A percentile compares a stretch with the other conserved stretches of the same genome.
These are phyloP conservation scores for Drosophila rellima DNA, from an alignment of 2,888 invertebrate species.

Conservation along the genomic window DNA sequence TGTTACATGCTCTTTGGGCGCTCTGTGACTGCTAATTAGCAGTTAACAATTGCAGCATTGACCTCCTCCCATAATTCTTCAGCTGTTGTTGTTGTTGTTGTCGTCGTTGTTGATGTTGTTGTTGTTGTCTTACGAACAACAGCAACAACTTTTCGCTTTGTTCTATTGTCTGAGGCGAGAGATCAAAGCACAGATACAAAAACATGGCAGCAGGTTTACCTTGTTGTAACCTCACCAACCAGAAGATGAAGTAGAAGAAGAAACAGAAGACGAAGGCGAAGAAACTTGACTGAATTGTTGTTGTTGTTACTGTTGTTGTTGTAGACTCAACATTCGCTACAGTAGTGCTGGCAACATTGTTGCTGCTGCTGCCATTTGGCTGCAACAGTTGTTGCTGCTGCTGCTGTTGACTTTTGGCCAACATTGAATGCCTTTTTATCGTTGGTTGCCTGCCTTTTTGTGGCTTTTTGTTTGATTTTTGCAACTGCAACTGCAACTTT, in stretches of 20 bases:
- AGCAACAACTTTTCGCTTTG: conserved; percentile 70
- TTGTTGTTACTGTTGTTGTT: conserved; percentile 42
- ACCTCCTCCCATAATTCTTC: conserved; percentile 75
- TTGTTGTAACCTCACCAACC: conserved; percentile 73
- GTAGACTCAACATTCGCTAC: conserved; percentile 28
- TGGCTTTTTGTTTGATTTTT: conserved; percentile 73
- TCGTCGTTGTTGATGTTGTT: conserved; percentile 17
- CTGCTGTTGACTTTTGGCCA: conserved; percentile 66
- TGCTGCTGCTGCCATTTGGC: conserved; percentile 60
- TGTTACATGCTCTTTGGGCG: conserved; percentile 57
- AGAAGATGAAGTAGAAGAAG: conserved; percentile 33
- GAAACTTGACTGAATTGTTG: conserved; percentile 43
- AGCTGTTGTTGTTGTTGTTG: conserved; percentile 34
- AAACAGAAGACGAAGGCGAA: conserved; percentile 7
- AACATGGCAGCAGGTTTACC: conserved; percentile 81
- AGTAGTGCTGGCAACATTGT: conserved; percentile 55
- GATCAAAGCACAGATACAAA: conserved; percentile 74
- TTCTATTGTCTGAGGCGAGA: conserved; percentile 77
- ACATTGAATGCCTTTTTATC: conserved; percentile 60
- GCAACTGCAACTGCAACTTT: conserved; percentile 68
- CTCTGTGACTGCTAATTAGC: conserved; percentile 75
- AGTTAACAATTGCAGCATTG: conserved; percentile 80
- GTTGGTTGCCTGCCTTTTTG: conserved; percentile 39
- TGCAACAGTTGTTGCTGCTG: conserved; percentile 48
- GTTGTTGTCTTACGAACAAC: conserved; percentile 46